These are phyloP conservation scores for Eudorcas thomsonii DNA, from an alignment of 2,113 vertebrate species.

Conservation along the genomic window DNA sequence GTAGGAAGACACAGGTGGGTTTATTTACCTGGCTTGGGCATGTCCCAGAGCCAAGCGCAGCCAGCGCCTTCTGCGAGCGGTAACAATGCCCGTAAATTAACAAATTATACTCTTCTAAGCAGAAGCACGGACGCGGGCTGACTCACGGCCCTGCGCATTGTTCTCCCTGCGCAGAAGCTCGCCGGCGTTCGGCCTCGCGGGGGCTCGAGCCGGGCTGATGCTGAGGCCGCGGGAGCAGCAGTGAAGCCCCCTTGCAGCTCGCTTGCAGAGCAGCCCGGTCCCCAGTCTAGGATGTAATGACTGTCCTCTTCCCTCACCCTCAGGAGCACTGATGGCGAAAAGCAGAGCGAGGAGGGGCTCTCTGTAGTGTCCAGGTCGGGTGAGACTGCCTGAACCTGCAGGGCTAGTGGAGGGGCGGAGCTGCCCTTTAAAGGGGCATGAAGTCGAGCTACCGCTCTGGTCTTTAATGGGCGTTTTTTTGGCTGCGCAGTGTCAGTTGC, in stretches of 20 bases:
- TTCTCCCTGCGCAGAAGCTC: accelerated
- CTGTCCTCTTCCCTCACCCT: not conserved
- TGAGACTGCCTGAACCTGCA: not conserved
- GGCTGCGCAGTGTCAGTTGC: not conserved
- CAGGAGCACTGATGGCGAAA: not conserved
- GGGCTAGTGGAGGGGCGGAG: not conserved
- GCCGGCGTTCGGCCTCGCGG: accelerated
- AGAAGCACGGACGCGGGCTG: conserved; percentile 1
- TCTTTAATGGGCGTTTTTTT: not conserved
- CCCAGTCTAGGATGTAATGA: not conserved
- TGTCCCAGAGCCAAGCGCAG: not conserved
- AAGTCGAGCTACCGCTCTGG: not conserved
- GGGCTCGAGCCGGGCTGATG: not conserved
- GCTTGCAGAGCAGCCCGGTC: accelerated
- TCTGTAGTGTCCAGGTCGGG: not conserved
- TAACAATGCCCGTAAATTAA: conserved; percentile 14
- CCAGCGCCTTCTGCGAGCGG: not conserved
- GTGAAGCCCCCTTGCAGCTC: accelerated
- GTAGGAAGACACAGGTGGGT: accelerated
- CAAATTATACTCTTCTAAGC: conserved; percentile 40
- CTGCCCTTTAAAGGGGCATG: not conserved
- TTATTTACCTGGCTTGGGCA: conserved; percentile 17
- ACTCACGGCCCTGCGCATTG: not conserved
- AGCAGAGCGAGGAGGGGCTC: not conserved
- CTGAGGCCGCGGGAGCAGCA: not conserved